Evolutionary conservation across 2,888 invertebrate genomes (phyloP).

Genomic region (Eudasyphora cyanicolor): DNA sequence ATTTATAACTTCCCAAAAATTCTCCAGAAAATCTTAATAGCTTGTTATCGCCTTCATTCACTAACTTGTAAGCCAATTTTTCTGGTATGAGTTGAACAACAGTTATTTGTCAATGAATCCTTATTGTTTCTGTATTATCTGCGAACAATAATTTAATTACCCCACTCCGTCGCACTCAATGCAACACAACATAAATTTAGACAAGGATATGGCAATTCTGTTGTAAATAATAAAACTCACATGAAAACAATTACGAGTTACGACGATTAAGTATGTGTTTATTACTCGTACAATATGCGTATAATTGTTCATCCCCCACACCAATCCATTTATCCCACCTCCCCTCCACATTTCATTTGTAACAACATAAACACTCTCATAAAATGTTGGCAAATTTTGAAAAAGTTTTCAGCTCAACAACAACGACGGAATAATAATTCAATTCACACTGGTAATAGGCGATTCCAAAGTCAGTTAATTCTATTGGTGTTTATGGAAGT

Average conservation of each 20-base stretch:
- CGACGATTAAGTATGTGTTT: slow-evolving; percentile 49
- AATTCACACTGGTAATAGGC: background rate
- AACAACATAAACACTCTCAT: background rate
- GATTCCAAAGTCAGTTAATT: background rate
- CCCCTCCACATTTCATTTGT: background rate
- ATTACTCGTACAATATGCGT: slow-evolving; percentile 45
- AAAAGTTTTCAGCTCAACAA: slow-evolving; percentile 9
- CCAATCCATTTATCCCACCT: background rate
- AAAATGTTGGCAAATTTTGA: slow-evolving; percentile 5
- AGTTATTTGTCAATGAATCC: background rate
- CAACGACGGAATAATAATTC: background rate
- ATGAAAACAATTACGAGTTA: slow-evolving; percentile 49
- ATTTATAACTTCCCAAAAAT: too few relatives aligned
- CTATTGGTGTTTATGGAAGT: background rate
- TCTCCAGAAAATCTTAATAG: too few relatives aligned
- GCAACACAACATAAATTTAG: background rate
- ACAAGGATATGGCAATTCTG: slow-evolving; percentile 6
- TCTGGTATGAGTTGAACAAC: background rate
- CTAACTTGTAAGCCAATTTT: background rate
- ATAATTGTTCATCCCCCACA: slow-evolving; percentile 12
- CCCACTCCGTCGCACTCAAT: background rate
- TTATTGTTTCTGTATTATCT: background rate
- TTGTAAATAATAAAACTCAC: slow-evolving; percentile 39
- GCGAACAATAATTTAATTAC: background rate
- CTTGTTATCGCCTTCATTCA: background rate